A percentile compares a stretch with the other conserved stretches of the same genome.
Evolutionary conservation across 2,113 vertebrate genomes (phyloP).

Genomic region (Microtus oregoni): DNA sequence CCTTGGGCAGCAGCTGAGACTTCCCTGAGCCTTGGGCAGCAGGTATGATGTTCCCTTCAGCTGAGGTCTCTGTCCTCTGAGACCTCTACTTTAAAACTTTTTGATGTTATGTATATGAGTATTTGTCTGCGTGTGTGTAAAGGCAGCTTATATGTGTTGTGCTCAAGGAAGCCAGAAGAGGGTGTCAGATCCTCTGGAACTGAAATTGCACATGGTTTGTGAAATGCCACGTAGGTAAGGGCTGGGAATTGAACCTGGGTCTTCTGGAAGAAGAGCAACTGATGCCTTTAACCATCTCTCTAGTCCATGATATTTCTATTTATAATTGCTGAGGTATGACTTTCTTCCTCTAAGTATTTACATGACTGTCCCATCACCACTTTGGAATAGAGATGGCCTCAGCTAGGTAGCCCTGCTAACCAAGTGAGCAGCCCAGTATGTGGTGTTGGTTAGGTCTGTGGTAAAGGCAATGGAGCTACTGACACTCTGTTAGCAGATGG

Average conservation of each 20-base stretch:
- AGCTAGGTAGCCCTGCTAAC: background rate
- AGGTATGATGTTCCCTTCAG: too few species aligned
- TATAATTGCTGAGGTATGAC: background rate
- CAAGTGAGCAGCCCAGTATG: too few species aligned
- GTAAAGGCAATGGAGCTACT: background rate
- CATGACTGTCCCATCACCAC: too few species aligned
- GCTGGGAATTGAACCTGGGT: background rate
- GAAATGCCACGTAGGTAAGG: too few species aligned
- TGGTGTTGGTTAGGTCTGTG: background rate
- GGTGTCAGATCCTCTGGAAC: background rate
- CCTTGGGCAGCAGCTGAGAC: too few species aligned
- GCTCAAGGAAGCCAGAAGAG: background rate
- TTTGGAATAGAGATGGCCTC: too few species aligned
- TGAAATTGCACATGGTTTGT: background rate
- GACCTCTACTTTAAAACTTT: background rate
- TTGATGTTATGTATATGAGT: background rate
- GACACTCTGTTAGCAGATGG: background rate
- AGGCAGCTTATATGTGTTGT: background rate
- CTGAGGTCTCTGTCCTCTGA: too few species aligned
- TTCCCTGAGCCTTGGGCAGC: background rate
- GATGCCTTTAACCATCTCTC: background rate
- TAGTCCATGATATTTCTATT: background rate
- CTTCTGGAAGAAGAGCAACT: background rate
- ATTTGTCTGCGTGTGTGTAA: background rate
- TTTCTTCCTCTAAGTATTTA: background rate